Evolutionary conservation across 2,888 invertebrate species (phyloP), one percentile per base, ranked within the genome.

Genomic region (Eupithecia insigniata): DNA sequence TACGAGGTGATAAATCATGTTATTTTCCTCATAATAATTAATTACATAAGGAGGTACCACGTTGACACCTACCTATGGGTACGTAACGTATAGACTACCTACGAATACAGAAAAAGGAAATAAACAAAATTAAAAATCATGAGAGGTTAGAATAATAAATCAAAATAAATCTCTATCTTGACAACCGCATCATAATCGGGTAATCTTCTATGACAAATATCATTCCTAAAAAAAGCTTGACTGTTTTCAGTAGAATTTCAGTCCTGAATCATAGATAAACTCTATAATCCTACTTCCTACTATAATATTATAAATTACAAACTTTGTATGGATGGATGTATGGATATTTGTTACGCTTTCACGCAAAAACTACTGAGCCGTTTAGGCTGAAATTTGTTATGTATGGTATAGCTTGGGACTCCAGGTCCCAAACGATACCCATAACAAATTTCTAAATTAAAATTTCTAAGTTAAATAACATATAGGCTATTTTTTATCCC

Each of bases 211-310:
- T 55, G 51, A 55, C 51, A 55, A 55, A 55, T 55, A 26, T 14
- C 10, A 26, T 55, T 55, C 55, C 26, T 1, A 12, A 26, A 55
- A 39, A 2, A 30, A 60, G 18, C 60, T 18, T 60, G 7, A 1
- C 36, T 22, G 22, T 14, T 64, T 64, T 64, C 62, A 64, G 64
- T 36, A 64, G 36, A 64, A 64, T 36, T 64, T 36, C 64, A 22
- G n/a, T 34, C 26, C 39, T 64, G 36, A 64, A 64, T 62, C 62
- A 64, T 36, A 22, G 64, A 64, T 34, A 12, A 66, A 51, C 34
- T 28, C 30, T 46, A 8, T 51, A 46, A 66, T 58, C 36, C 2
- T 30, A n/a, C n/a, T n/a, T n/a, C n/a, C n/a, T n/a, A n/a, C n/a
- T n/a, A n/a, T n/a, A n/a, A n/a, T n/a, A n/a, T n/a, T n/a, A n/a